Percentiles rank a stretch among this genome's conserved stretches.
phyloP scores from a whole-genome alignment of 2,797 vertebrate genomes.

The Sebastes flavidus region DNA sequence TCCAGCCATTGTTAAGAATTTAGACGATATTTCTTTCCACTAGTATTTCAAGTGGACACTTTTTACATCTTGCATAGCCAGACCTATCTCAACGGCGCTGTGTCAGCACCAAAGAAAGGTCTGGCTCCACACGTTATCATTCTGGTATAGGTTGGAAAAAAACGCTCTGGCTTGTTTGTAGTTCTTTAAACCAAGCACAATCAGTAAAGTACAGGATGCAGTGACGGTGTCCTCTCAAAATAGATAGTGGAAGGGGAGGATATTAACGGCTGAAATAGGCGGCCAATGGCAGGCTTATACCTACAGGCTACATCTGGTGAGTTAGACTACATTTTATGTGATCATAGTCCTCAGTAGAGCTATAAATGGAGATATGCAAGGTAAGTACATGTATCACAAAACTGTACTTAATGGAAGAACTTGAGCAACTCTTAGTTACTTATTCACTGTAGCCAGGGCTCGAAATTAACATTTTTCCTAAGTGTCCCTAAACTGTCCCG shows the following conservation, averaged over 20 bases:
- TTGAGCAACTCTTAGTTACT: not conserved
- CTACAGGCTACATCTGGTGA: not conserved
- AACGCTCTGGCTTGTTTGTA: too few relatives aligned
- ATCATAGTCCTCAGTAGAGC: not conserved
- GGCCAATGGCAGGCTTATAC: not conserved
- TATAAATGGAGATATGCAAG: not conserved
- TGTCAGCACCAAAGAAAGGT: not conserved
- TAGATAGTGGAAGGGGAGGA: too few relatives aligned
- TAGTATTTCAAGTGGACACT: not conserved
- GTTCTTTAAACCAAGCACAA: too few relatives aligned
- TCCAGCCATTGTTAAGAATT: not conserved
- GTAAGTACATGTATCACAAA: not conserved
- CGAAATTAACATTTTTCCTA: too few relatives aligned
- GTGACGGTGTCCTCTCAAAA: not conserved
- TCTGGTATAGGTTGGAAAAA: too few relatives aligned
- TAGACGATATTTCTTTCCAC: not conserved
- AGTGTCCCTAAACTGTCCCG: too few relatives aligned
- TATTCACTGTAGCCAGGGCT: too few relatives aligned
- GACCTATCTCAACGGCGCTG: not conserved
- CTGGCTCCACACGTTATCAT: not conserved
- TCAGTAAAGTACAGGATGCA: not conserved
- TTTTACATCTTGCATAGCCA: not conserved
- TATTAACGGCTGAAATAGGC: rapidly evolving
- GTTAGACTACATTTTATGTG: not conserved
- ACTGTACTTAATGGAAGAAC: too few relatives aligned